A percentile compares a stretch with the other conserved stretches of the same genome.
Conservation (phyloP, 2,888 invertebrate species). For the Palloptera scutellata region DNA sequence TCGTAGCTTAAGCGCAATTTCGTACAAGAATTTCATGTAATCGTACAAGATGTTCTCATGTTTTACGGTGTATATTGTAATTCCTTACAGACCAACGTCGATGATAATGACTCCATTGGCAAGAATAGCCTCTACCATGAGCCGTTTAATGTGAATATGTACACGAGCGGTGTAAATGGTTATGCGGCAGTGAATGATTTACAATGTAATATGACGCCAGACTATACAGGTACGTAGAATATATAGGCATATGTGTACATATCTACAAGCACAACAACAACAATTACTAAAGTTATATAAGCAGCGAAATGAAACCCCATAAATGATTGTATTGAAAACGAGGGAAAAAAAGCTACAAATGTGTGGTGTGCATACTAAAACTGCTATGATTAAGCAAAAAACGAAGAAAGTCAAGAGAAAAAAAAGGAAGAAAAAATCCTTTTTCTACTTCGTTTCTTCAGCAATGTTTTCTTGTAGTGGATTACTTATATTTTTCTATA, state of each 20-base stretch:
- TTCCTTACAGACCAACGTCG: slow-evolving; percentile 55
- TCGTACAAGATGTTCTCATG: background rate
- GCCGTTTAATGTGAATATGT: slow-evolving; percentile 66
- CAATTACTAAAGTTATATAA: slow-evolving; percentile 23
- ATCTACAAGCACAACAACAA: slow-evolving; percentile 12
- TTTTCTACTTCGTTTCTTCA: too few relatives aligned
- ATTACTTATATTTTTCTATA: too few relatives aligned
- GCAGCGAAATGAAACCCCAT: slow-evolving; percentile 3
- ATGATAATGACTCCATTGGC: slow-evolving; percentile 64
- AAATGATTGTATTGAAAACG: slow-evolving; percentile 4
- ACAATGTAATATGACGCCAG: slow-evolving; percentile 67
- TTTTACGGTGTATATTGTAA: background rate
- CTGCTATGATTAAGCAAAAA: background rate
- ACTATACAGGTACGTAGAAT: slow-evolving; percentile 67
- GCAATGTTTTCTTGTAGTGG: too few relatives aligned
- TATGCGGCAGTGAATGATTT: slow-evolving; percentile 65
- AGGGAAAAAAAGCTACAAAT: slow-evolving; percentile 10
- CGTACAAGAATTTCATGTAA: background rate
- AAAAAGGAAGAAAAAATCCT: too few relatives aligned
- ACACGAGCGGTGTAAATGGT: slow-evolving; percentile 64
- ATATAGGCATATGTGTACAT: background rate
- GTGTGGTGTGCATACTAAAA: background rate
- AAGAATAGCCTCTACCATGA: slow-evolving; percentile 66
- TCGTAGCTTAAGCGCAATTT: too few relatives aligned
- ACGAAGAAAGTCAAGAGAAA: too few relatives aligned